Base-by-base conservation (phyloP, 2,797 vertebrate genomes). In the Pteropus rufus region DNA sequence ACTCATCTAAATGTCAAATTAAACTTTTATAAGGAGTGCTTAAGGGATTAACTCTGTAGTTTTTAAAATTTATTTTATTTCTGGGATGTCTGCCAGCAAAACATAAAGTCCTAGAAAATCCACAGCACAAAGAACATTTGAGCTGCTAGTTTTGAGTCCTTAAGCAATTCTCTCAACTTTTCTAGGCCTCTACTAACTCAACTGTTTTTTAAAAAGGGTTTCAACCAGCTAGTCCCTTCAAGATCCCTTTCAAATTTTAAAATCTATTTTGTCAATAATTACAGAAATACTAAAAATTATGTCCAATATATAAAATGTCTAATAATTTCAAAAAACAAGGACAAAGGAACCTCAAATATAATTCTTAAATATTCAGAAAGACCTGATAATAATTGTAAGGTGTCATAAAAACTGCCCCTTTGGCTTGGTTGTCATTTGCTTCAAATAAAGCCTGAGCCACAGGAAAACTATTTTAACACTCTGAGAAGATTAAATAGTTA, bases 401-500 rank as follows among this genome's bases (percentile, higher is more conserved):
- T 69, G 10, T 80, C 54, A 84, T 31, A 21, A 94, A 94, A 70
- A 89, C 26, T 26, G 31, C 64, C 49, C 60, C 46, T 84, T 77
- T 67, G 34, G 16, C 49, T 93, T 75, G 23, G 16, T 31, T 92
- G 56, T 65, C 82, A 72, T 31, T 95, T 91, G 52, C 73, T 91
- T 94, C 69, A 82, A 92, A 94, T 52, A 91, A 96, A 89, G 85
- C 79, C 39, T 82, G 14, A 91, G 60, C 73, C 65, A 86, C 0
- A 23, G 44, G 67, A 94, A 90, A 95, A 94, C 94, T 95, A 90
- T 87, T 97, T 95, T 84, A 96, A 84, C 77, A 88, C 90, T 60
- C 80, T 85, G 75, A 96, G 95, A 95, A 95, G 95, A 96, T 96
- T 96, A 95, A 82, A 90, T 73, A 91, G 85, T 94, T 97, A 97